phyloP scores from a whole-genome alignment of 1,140 invertebrate species.

The Mycetomoellerius zeteki region DNA sequence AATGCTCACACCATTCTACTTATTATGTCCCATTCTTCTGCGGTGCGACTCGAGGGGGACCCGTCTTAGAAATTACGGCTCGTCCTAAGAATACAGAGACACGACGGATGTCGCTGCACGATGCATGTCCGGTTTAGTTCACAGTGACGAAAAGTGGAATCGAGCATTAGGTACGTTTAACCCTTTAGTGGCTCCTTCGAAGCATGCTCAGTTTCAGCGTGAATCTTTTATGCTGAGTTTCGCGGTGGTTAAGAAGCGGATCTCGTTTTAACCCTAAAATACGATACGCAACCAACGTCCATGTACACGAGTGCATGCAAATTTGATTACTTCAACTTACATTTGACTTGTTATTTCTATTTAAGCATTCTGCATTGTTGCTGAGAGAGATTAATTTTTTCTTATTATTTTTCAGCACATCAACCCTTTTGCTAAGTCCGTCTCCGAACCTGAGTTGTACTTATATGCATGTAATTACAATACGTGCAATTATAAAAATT shows the following conservation, averaged over 20 bases:
- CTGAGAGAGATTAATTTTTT: neutral
- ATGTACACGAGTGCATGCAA: constrained; percentile 55
- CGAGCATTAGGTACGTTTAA: constrained; percentile 47
- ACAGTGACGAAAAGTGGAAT: constrained; percentile 57
- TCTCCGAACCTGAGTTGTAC: neutral
- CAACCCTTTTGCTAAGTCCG: neutral
- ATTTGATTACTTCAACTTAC: constrained; percentile 45
- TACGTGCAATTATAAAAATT: neutral
- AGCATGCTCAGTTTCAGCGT: constrained; percentile 55
- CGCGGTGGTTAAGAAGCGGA: constrained; percentile 43
- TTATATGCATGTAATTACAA: neutral
- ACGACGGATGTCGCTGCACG: constrained; percentile 39
- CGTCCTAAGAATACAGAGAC: constrained; percentile 63
- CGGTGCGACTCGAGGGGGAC: constrained; percentile 50
- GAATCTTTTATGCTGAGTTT: constrained; percentile 47
- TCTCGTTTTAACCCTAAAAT: constrained; percentile 55
- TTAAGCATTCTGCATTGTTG: constrained; percentile 10
- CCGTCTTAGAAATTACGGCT: constrained; percentile 62
- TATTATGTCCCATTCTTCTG: constrained; percentile 73
- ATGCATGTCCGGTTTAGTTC: constrained; percentile 60
- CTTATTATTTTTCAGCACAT: constrained; percentile 11
- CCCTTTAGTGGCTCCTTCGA: constrained; percentile 48
- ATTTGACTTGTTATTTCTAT: constrained; percentile 30
- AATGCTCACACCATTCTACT: constrained; percentile 71
- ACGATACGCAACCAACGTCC: neutral